Evolutionary conservation across 2,797 vertebrate genomes (phyloP).

Genomic region (Sebastes hubbsi): DNA sequence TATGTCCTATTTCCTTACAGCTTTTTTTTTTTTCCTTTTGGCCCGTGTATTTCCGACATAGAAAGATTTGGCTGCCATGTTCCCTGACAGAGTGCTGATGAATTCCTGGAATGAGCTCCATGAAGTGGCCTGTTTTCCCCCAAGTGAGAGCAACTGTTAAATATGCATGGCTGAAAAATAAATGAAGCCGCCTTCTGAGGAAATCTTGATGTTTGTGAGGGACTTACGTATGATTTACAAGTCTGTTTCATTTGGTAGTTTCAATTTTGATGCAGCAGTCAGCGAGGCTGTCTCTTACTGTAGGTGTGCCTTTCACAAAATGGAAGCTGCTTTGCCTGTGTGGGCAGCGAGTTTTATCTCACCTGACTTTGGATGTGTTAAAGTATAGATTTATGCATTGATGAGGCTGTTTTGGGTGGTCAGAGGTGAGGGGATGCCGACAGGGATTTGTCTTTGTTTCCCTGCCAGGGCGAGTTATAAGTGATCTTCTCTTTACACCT

Average conservation of each 20-base stretch:
- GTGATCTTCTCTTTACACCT: slow-evolving; percentile 33
- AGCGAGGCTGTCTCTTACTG: slow-evolving; percentile 2
- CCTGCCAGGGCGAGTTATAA: slow-evolving; percentile 11
- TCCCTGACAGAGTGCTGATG: slow-evolving; percentile 72
- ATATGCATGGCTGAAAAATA: slow-evolving; percentile 77
- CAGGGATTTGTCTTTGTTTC: slow-evolving; percentile 29
- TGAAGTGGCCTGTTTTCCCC: slow-evolving; percentile 70
- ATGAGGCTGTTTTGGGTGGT: slow-evolving; percentile 34
- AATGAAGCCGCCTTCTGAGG: slow-evolving; percentile 72
- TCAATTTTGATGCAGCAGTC: slow-evolving; percentile 53
- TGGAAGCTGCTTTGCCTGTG: slow-evolving; percentile 20
- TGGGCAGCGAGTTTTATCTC: slow-evolving; percentile 15
- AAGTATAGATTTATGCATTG: slow-evolving; percentile 30
- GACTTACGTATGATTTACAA: slow-evolving; percentile 61
- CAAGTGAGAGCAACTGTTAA: slow-evolving; percentile 72
- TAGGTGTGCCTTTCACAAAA: slow-evolving; percentile 29
- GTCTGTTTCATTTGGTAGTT: slow-evolving; percentile 67
- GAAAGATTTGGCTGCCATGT: slow-evolving; percentile 72
- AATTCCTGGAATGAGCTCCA: slow-evolving; percentile 74
- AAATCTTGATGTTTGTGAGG: slow-evolving; percentile 68
- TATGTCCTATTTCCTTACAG: slow-evolving; percentile 44
- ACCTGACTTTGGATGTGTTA: slow-evolving; percentile 17
- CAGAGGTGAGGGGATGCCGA: slow-evolving; percentile 16
- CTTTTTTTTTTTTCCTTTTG: slow-evolving; percentile 9
- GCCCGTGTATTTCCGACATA: slow-evolving; percentile 57